Percentiles rank a stretch among this genome's conserved stretches.
Conservation (phyloP, 2,888 invertebrate species). For the Drymonia ruficornis region DNA sequence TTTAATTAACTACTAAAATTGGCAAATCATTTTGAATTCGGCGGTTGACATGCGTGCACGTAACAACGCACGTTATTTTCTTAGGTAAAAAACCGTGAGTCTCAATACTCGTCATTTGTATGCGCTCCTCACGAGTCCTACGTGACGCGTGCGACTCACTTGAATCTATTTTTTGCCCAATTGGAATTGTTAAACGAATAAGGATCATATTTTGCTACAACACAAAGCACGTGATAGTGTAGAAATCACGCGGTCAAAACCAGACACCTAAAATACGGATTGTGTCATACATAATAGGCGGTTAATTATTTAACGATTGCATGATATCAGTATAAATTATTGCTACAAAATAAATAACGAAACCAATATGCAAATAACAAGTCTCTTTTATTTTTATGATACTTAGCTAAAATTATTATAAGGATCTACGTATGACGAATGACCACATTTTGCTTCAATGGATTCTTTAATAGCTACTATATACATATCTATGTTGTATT, state of each 20-base stretch:
- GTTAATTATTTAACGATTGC: conserved; percentile 3
- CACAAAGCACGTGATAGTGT: conserved; percentile 26
- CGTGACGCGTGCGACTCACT: conserved; percentile 4
- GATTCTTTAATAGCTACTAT: no score
- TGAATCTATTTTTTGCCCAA: conserved; percentile 20
- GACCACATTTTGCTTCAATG: no score
- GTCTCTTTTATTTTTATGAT: no score
- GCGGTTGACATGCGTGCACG: background rate
- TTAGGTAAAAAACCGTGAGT: background rate
- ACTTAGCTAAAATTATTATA: no score
- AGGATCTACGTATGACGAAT: no score
- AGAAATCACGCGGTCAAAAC: conserved; percentile 31
- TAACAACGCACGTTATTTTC: background rate
- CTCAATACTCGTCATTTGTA: background rate
- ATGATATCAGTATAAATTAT: conserved; percentile 14
- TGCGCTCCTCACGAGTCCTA: conserved; percentile 11
- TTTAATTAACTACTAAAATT: no score
- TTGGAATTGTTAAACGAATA: conserved; percentile 16
- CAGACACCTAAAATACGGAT: conserved; percentile 5
- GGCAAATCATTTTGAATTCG: no score
- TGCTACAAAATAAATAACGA: background rate
- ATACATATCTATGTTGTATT: no score
- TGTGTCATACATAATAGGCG: conserved; percentile 10
- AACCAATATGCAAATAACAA: background rate
- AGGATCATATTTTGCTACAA: conserved; percentile 23